A percentile compares a stretch with the other conserved stretches of the same genome.
phyloP scores from a whole-genome alignment of 2,797 vertebrate genomes.

The Pseudochirops cupreus region DNA sequence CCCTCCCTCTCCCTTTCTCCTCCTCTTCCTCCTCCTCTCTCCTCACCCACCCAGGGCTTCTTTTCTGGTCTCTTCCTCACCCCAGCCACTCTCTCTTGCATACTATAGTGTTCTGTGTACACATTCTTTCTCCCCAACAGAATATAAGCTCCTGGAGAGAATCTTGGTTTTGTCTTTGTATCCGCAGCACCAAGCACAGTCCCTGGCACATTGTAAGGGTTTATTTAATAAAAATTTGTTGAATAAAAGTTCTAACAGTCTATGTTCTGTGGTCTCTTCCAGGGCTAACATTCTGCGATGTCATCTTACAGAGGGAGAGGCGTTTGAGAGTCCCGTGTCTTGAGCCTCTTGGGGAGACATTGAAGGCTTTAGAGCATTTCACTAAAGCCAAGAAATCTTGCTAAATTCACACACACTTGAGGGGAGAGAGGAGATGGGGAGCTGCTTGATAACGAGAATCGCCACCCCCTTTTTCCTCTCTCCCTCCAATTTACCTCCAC shows the following conservation, averaged over 20 bases:
- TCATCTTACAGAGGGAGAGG: neutral
- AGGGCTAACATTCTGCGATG: neutral
- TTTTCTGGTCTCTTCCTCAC: neutral
- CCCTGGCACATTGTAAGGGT: neutral
- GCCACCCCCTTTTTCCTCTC: neutral
- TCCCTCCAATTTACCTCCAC: neutral
- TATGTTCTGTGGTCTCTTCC: neutral
- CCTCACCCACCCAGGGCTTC: neutral
- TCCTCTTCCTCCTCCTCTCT: neutral
- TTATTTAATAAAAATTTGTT: neutral
- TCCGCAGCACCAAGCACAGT: neutral
- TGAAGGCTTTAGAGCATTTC: neutral
- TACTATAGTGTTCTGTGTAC: neutral
- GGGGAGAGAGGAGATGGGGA: neutral
- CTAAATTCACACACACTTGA: neutral
- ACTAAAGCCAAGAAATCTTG: neutral
- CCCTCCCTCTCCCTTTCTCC: rapidly evolving
- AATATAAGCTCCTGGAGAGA: neutral
- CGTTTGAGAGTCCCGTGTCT: neutral
- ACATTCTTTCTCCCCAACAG: neutral
- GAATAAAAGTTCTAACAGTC: neutral
- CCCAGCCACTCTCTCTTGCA: neutral
- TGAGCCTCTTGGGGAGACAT: neutral
- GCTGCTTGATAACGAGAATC: neutral
- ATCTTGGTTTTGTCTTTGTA: neutral